Evolutionary conservation across 2,888 invertebrate genomes (phyloP), one percentile per base, ranked within the genome.

Genomic region (Frankliniella fusca): DNA sequence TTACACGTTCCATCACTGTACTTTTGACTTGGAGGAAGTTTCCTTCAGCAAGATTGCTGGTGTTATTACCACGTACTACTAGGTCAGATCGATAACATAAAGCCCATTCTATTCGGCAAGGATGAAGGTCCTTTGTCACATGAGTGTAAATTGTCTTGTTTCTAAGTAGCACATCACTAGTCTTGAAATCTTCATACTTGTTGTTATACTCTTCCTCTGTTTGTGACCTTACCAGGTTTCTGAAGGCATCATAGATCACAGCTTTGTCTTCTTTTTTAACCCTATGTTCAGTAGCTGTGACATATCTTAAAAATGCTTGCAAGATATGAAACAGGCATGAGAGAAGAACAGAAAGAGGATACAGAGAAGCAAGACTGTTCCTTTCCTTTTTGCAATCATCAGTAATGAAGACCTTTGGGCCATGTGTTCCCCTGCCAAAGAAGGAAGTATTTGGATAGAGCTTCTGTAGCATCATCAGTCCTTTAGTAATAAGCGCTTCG

Each of bases 221-320:
- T 23, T n/a, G 9, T 23, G n/a, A n/a, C n/a, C 23, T n/a, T n/a
- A 23, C 70, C 11, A 70, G 70, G 0, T 70, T 70, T 23, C 23
- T 70, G 70, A 70, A 70, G 70, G 9, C 70, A 70, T 70, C 23
- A 70, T 70, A 70, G 70, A 23, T 70, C 9, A 70, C 23, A 70
- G n/a, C 23, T 20, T 23, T 20, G 70, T 70, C 70, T 23, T 70
- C 70, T 70, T 70, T 70, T 23, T 70, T 70, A 11, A 70, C 70
- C 9, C 70, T 23, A 70, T 70, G 70, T 70, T 70, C 70, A 23
- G 70, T 11, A n/a, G 70, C 23, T 10, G 70, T 70, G 10, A 70
- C 23, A 23, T 70, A 70, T 23, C 70, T 70, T 11, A 23, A 70
- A 23, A 70, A 70, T 23, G 70, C 70, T 70, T 70, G 70, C 23